These are phyloP conservation scores for Botia kubotai DNA, from an alignment of 2,797 vertebrate genomes.

Conservation along the genomic window DNA sequence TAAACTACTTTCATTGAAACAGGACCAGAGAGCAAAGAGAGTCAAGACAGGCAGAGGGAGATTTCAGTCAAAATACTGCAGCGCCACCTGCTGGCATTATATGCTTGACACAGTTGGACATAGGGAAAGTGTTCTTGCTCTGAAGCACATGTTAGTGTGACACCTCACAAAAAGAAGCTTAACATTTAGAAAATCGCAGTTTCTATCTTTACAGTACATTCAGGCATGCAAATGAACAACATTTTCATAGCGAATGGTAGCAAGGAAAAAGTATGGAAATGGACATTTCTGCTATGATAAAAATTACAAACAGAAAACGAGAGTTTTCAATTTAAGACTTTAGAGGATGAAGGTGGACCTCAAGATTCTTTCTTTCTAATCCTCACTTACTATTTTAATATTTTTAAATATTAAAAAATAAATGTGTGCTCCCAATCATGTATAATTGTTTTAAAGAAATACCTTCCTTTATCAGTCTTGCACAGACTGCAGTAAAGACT, in stretches of 20 bases:
- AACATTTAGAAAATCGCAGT: conserved; percentile 34
- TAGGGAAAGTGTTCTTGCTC: conserved; percentile 52
- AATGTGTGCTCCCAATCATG: neutral
- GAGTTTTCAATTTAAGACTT: neutral
- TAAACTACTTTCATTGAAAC: conserved; percentile 53
- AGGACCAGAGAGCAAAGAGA: conserved; percentile 61
- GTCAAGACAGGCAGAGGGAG: conserved; percentile 35
- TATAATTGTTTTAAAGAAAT: neutral
- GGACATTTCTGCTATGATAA: conserved; percentile 20
- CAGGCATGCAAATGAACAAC: conserved; percentile 18
- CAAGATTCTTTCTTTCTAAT: neutral
- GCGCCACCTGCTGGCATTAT: conserved; percentile 61
- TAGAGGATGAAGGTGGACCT: neutral
- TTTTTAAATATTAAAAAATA: neutral
- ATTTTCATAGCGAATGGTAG: conserved; percentile 6
- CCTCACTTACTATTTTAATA: no score
- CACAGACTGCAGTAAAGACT: no score
- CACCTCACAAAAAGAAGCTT: conserved; percentile 34
- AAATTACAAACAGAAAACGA: conserved; percentile 4
- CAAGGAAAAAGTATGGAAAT: neutral
- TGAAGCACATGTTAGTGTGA: conserved; percentile 49
- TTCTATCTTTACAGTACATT: neutral
- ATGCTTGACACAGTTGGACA: conserved; percentile 61
- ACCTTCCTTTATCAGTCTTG: neutral
- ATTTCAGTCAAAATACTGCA: conserved; percentile 34